Conservation (phyloP, 1,140 invertebrate species). For the Zaprionus capensis region DNA sequence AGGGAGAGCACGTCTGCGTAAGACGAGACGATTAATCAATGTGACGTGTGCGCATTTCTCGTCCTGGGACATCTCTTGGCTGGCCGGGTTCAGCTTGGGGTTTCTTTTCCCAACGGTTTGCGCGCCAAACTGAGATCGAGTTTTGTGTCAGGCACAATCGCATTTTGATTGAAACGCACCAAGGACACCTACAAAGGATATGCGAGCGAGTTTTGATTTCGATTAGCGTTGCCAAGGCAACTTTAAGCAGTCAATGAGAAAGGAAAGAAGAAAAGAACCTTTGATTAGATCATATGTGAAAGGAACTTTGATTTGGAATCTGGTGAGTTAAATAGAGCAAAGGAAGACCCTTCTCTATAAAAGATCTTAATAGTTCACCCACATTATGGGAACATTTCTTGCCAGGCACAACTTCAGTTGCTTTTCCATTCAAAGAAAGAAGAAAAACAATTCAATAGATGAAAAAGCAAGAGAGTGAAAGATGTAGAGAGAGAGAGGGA, state of each 20-base stretch:
- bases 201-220: slow-evolving; percentile 1
- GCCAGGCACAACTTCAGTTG: neutral
- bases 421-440: neutral
- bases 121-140: slow-evolving; percentile 43
- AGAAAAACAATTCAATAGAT: neutral
- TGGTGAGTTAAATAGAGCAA: neutral
- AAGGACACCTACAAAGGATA: neutral
- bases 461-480: neutral
- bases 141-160: slow-evolving; percentile 16
- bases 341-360: too few species aligned
- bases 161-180: slow-evolving; percentile 7
- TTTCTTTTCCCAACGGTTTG: slow-evolving; percentile 32
- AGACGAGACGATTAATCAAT: slow-evolving; percentile 73
- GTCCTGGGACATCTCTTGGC: slow-evolving; percentile 50
- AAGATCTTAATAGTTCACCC: neutral
- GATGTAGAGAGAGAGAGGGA: neutral
- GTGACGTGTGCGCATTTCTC: slow-evolving; percentile 63
- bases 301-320: too few species aligned
- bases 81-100: slow-evolving; percentile 2
- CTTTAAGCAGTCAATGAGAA: too few species aligned
- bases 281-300: too few species aligned
- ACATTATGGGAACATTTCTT: neutral
- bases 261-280: too few species aligned
- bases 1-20: slow-evolving; percentile 1
- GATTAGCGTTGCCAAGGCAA: neutral